Evolutionary conservation across 1,140 invertebrate species (phyloP), one percentile per base, ranked within the genome.

Genomic region (Cotesia chilonis): DNA sequence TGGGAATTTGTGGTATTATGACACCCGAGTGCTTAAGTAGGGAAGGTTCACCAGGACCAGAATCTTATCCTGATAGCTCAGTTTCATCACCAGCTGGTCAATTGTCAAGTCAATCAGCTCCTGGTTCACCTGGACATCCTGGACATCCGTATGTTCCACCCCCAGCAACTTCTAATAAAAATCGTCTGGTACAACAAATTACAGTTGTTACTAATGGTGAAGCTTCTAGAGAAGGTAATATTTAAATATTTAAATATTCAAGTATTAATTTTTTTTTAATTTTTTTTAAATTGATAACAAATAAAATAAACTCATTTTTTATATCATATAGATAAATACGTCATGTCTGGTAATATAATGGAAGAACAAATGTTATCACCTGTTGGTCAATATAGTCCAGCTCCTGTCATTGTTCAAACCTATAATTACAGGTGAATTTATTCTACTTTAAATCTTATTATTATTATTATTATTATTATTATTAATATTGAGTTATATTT

Each of bases 11-110:
- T 38, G 95, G 95, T 35, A 86, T 96, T 74, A 94, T 94, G 82
- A 96, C 95, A 4, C 95, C 95, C 1, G 95, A 97, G 83, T 94
- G 93, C 81, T 84, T 96, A 70, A 96, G 94, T 20, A 88, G 95
- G 78, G 95, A 97, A 89, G 91, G 92, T 67, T 94, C 93, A 2
- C 93, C 94, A 1, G 91, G 92, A 66, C 92, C 91, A 73, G 89
- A 90, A 72, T 87, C 89, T 20, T 89, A 89, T 82, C 85, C 89
- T n/a, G 90, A 90, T 70, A 87, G 76, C 76, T 87, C 85, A 77
- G 89, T 86, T 81, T 81, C 85, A 82, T 84, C 88, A 76, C 83
- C 90, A 76, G 80, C 89, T 85, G 83, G 87, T 80, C 83, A 86
- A 68, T 81, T 88, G 71, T 89, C 89, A 60, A 92, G 89, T 85